Evolutionary conservation across 2,888 invertebrate species (phyloP), one percentile per base, ranked within the genome.

Genomic region (Luperina nickerlii): DNA sequence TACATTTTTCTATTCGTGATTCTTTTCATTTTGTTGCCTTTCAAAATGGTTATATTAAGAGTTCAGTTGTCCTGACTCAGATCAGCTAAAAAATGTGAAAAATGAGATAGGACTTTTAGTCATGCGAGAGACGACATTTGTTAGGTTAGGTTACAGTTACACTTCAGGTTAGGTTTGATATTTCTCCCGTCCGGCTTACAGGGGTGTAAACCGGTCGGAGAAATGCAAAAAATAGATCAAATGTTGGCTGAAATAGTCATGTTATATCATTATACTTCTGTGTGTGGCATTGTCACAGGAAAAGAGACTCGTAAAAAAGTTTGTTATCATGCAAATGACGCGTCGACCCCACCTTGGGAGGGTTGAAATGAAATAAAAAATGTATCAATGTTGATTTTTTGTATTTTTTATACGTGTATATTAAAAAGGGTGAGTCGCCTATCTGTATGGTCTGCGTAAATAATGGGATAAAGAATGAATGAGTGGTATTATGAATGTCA

Each of bases 331-430:
- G 80, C 84, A 82, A 85, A 87, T 81, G 84, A 81, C 80, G 67
- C 68, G 80, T 80, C 86, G 82, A 86, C 84, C 87, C 90, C 76
- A 83, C 80, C 77, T 78, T 66, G 24, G 24, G 84, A 90, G 90
- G 90, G 90, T 89, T 79, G 81, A 79, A 83, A 83, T 82, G 72
- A 81, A 89, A 88, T 87, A 85, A 90, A 86, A 86, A 90, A 85
- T 81, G 63, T 70, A 85, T 76, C 79, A 63, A 70, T 82, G 83
- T 86, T 88, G 84, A 86, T 87, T 88, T 88, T 86, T 77, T 66
- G 74, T 85, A 69, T 81, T 68, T 80, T 82, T 74, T 77, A 66
- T 77, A 57, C 73, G 51, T 74, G 68, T 63, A 63, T 76, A 69
- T 81, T 83, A 69, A 48, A 78, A 85, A 76, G 90, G 90, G 82